Evolutionary conservation across 2,888 invertebrate species (phyloP).

Genomic region (Lacanobia oleracea): DNA sequence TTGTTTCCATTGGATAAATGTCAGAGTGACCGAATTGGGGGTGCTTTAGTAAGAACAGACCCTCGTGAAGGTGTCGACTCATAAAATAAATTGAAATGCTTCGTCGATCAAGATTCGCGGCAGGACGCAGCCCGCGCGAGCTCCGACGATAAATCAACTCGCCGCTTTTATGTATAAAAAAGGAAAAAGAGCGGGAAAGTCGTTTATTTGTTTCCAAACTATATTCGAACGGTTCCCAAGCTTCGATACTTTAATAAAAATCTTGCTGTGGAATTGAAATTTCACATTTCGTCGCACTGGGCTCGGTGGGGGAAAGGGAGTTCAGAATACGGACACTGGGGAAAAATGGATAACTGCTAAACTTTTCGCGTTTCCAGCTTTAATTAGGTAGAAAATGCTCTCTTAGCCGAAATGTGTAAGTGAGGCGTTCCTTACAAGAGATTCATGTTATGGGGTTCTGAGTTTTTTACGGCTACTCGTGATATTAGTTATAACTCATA

Average conservation of each 20-base stretch:
- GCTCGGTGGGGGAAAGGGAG: constrained; percentile 60
- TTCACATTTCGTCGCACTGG: constrained; percentile 81
- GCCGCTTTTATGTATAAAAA: constrained; percentile 86
- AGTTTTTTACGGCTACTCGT: constrained; percentile 10
- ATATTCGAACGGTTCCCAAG: constrained; percentile 81
- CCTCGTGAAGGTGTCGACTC: constrained; percentile 83
- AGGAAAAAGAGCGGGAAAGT: constrained; percentile 82
- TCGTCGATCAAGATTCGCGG: constrained; percentile 86
- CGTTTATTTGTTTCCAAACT: constrained; percentile 89
- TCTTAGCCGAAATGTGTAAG: constrained; percentile 59
- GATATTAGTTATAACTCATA: neutral
- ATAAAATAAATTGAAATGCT: constrained; percentile 89
- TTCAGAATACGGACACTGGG: constrained; percentile 59
- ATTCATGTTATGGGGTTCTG: constrained; percentile 32
- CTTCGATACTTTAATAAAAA: constrained; percentile 83
- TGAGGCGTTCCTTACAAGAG: constrained; percentile 50
- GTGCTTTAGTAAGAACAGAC: constrained; percentile 74
- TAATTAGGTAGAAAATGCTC: constrained; percentile 75
- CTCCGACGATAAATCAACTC: constrained; percentile 87
- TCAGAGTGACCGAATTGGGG: constrained; percentile 70
- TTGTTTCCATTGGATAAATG: constrained; percentile 72
- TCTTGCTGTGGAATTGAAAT: constrained; percentile 84
- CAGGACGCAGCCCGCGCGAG: constrained; percentile 80
- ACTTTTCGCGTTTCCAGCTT: constrained; percentile 71
- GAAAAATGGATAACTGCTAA: constrained; percentile 75